Conservation (phyloP, 2,113 vertebrate species). For the Peromyscus californicus region DNA sequence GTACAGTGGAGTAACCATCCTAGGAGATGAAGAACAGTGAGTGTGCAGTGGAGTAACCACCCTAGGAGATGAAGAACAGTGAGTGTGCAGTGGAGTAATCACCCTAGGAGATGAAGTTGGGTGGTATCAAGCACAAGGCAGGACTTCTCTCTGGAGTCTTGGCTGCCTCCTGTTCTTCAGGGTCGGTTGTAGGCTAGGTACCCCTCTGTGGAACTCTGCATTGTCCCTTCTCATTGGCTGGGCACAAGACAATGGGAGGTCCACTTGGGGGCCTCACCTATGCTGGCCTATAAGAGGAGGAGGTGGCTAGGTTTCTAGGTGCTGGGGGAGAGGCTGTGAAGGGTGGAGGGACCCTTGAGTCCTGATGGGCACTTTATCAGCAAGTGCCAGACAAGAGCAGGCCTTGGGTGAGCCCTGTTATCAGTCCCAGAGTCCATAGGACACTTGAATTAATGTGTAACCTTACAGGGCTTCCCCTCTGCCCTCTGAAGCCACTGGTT, state of each 20-base stretch:
- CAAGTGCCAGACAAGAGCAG: not conserved
- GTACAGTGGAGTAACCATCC: not conserved
- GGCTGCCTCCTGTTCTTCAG: not conserved
- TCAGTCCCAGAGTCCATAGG: conserved; percentile 75
- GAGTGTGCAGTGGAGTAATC: not conserved
- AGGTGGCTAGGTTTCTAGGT: rapidly evolving
- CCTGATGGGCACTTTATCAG: not conserved
- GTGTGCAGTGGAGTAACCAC: not conserved
- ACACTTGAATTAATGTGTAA: conserved; percentile 74
- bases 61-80: not conserved
- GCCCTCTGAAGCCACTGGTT: not conserved
- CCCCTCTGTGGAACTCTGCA: not conserved
- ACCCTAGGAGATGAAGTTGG: too few species aligned
- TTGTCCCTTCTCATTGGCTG: not conserved
- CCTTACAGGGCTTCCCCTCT: not conserved
- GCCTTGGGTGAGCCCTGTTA: conserved; percentile 19
- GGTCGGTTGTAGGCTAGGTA: not conserved
- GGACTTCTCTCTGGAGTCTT: not conserved
- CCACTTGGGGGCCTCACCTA: too few species aligned
- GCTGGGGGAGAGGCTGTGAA: not conserved
- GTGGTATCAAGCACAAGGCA: too few species aligned
- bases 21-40: not conserved
- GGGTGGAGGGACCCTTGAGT: conserved; percentile 36
- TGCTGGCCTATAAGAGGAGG: not conserved
- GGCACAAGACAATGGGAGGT: too few species aligned